A percentile compares a stretch with the other conserved stretches of the same genome.
Evolutionary conservation across 2,113 vertebrate genomes (phyloP).

Genomic region (Columba janthina): DNA sequence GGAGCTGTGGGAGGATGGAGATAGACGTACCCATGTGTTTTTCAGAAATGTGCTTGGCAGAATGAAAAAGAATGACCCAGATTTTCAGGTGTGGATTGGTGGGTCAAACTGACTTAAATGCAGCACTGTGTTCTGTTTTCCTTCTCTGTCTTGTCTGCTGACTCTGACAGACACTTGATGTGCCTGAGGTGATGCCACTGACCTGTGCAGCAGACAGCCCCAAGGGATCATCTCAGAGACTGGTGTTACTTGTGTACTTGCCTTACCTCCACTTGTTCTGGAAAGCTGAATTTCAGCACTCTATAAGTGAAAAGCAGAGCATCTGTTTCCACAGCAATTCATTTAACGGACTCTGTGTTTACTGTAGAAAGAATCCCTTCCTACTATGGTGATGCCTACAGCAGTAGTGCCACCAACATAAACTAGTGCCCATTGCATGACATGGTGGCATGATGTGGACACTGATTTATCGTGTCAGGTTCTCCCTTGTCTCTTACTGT

Average conservation of each 20-base stretch:
- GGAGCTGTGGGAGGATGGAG: neutral
- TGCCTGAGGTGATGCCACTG: neutral
- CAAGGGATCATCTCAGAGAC: neutral
- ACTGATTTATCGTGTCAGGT: neutral
- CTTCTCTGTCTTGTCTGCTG: neutral
- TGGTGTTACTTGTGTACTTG: neutral
- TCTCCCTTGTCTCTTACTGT: neutral
- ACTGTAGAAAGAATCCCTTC: neutral
- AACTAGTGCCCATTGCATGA: neutral
- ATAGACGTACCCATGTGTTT: neutral
- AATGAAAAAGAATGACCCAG: neutral
- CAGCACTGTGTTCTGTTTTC: neutral
- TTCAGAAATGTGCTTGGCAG: neutral
- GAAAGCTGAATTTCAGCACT: neutral
- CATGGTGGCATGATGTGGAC: fast-evolving
- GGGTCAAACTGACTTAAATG: neutral
- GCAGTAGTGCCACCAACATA: neutral
- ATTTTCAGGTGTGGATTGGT: neutral
- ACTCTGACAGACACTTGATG: fast-evolving
- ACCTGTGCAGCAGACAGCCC: neutral
- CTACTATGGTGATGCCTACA: neutral
- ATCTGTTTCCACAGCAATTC: neutral
- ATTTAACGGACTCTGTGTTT: fast-evolving
- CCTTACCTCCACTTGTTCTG: fast-evolving
- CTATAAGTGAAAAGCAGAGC: neutral